Conservation (phyloP, 2,888 invertebrate species). For the Drosophila setosimentum region DNA sequence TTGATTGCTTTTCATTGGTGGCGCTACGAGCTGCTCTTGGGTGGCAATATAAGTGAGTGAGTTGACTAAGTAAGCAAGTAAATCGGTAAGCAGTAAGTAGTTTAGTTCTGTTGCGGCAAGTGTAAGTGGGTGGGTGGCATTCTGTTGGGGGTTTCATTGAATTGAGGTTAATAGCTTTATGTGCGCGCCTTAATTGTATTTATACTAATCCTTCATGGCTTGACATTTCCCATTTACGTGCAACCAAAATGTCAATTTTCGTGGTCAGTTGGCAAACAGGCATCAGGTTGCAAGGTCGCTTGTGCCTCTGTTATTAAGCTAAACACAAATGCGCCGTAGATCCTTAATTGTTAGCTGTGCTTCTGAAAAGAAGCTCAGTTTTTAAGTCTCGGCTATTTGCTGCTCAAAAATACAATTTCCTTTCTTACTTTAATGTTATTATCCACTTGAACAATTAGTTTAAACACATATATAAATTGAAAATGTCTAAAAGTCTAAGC, state of each 20-base stretch:
- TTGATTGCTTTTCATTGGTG: constrained; percentile 24
- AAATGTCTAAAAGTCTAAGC: background rate
- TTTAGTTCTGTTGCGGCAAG: constrained; percentile 1
- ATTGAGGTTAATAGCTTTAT: constrained; percentile 39
- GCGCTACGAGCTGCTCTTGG: background rate
- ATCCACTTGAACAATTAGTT: background rate
- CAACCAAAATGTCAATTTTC: background rate
- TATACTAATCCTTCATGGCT: constrained; percentile 35
- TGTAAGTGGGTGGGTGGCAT: constrained; percentile 14
- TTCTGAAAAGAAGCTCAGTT: background rate
- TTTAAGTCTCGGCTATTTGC: too few species aligned
- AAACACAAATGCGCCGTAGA: background rate
- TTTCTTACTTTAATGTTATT: too few species aligned
- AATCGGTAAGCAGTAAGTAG: background rate
- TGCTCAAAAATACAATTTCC: too few species aligned
- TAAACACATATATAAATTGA: background rate
- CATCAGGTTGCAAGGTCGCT: background rate
- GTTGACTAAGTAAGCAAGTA: background rate
- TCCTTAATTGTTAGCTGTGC: background rate
- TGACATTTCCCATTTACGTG: constrained; percentile 6
- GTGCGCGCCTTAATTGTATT: constrained; percentile 28
- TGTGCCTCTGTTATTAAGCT: background rate
- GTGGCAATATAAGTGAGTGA: background rate
- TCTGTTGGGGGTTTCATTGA: constrained; percentile 1
- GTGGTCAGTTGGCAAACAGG: background rate